Percentiles rank a stretch among this genome's conserved stretches.
Evolutionary conservation across 2,888 invertebrate species (phyloP).

Genomic region (Busseola fusca): DNA sequence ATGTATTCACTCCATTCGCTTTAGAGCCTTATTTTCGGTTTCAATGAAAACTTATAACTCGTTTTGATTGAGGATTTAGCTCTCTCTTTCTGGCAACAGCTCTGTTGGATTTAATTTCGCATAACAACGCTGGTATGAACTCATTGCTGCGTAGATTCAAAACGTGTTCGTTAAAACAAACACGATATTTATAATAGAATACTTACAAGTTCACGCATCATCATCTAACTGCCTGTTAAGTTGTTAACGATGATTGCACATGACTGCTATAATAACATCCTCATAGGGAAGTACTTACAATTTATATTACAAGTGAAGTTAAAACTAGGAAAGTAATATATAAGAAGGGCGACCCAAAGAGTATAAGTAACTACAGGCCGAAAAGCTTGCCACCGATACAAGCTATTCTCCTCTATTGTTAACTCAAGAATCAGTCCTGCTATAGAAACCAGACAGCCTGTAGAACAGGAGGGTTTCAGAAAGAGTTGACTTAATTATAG

Average conservation of each 20-base stretch:
- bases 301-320: not conserved
- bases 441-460: too few species aligned
- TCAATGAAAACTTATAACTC: conserved; percentile 41
- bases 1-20: conserved; percentile 17
- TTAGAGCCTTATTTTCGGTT: conserved; percentile 18
- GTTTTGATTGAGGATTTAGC: conserved; percentile 39
- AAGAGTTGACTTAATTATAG: too few species aligned
- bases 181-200: conserved; percentile 4
- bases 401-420: too few species aligned
- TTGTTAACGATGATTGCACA: conserved; percentile 37
- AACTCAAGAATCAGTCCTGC: too few species aligned
- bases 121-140: not conserved
- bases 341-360: too few species aligned
- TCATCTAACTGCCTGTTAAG: conserved; percentile 16
- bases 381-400: too few species aligned
- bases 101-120: conserved; percentile 23
- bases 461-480: too few species aligned
- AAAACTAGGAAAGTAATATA: too few species aligned
- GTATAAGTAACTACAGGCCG: too few species aligned
- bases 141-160: conserved; percentile 10
- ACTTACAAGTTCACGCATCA: conserved; percentile 32
- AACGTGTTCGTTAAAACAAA: conserved; percentile 15
- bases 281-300: conserved; percentile 2
- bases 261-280: conserved; percentile 6
- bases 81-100: conserved; percentile 45